phyloP scores from a whole-genome alignment of 2,113 vertebrate genomes.

The Carassius gibelio region DNA sequence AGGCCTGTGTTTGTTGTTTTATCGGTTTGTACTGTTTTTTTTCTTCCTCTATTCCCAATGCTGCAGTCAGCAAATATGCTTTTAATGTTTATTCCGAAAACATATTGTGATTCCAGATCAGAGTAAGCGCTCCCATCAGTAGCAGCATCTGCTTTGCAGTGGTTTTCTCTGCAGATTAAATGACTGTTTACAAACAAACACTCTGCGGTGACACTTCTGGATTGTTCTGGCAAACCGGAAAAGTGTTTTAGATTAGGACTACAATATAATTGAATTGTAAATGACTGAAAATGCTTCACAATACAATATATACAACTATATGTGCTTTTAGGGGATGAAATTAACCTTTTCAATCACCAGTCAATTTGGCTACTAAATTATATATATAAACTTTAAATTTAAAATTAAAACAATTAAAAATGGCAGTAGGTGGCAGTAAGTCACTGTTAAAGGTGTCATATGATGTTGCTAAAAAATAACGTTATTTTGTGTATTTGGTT shows the following conservation, averaged over 20 bases:
- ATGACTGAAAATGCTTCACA: no score
- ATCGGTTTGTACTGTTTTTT: neutral
- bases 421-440: no score
- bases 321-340: no score
- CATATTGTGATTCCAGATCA: constrained; percentile 23
- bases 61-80: constrained; percentile 9
- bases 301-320: no score
- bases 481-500: no score
- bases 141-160: constrained; percentile 18
- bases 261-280: no score
- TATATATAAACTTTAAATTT: no score
- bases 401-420: no score
- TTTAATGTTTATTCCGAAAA: constrained; percentile 12
- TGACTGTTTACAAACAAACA: constrained; percentile 27
- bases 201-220: neutral
- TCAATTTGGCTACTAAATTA: no score
- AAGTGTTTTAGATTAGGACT: neutral
- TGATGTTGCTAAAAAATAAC: no score
- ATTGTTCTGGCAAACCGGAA: neutral
- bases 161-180: constrained; percentile 22
- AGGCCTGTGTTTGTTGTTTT: neutral
- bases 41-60: neutral
- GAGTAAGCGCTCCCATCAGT: neutral
- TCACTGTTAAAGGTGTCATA: no score
- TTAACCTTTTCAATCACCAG: no score